Base-by-base conservation (phyloP, 1,140 invertebrate species). In the Melitaea cinxia region DNA sequence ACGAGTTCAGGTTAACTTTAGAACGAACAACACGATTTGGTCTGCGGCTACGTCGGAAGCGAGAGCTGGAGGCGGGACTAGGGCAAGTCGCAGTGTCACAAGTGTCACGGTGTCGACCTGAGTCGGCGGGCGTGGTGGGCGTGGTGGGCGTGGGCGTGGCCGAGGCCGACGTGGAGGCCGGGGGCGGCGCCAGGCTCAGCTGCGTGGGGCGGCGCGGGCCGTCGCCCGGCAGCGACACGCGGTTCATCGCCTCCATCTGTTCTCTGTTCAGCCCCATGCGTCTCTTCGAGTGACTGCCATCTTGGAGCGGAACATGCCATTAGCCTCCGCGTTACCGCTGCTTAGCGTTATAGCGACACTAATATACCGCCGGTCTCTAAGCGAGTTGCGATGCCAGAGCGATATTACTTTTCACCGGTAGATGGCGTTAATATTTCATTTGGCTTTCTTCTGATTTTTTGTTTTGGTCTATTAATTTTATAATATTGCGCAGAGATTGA, bases 211-310 rank as follows among this genome's bases (percentile, higher is more conserved):
- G 62, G 78, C 72, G 63, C 63, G 74, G 66, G 56, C 65, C 61
- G 65, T 67, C 79, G 59, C 67, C 62, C 69, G 65, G 76, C 74
- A 87, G 82, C 70, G 82, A 83, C 74, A 85, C 85, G 54, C 80
- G 82, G 77, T 83, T 85, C 87, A 92, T 89, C 70, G 89, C 91
- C 81, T 92, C 91, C 85, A 91, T 91, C 79, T 92, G 87, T 77
- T 92, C 91, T 77, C 89, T 89, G 83, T 91, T 92, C 82, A 92
- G 90, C 77, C 89, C 91, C 83, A 91, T 91, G 75, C 91, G 89
- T 85, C 90, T 77, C 84, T 91, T 92, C 89, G 88, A 82, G 87
- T 92, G 88, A 87, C 90, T 91, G 90, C 91, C 91, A 91, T 91
- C 91, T 92, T 91, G 75, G 80, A 73, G 83, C 76, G 82, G 80